Percentiles rank a stretch among this genome's conserved stretches.
phyloP scores from a whole-genome alignment of 53 echinoderm and acorn worm genomes.

The Hippasteria phrygiana region DNA sequence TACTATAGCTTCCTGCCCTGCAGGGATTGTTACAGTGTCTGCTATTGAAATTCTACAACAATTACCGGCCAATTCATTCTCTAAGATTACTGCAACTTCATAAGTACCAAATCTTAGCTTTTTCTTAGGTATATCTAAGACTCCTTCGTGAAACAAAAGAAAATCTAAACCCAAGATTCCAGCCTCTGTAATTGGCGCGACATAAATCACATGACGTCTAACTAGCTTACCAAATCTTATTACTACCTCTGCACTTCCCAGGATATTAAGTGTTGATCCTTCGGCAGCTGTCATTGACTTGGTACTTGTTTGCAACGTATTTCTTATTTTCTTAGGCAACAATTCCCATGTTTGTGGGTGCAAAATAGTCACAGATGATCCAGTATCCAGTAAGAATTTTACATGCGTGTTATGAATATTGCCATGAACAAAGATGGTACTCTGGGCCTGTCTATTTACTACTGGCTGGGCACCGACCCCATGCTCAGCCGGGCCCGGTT shows the following conservation, averaged over 20 bases:
- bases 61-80: background rate
- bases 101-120: conserved; percentile 1
- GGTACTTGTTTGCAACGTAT: background rate
- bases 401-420: background rate
- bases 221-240: conserved; percentile 32
- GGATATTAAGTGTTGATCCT: conserved; percentile 17
- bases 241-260: conserved; percentile 31
- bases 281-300: conserved; percentile 32
- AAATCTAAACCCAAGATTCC: conserved; percentile 55
- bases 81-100: conserved; percentile 26
- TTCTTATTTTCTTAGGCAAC: conserved; percentile 12
- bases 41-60: conserved; percentile 51
- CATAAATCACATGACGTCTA: conserved; percentile 31
- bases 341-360: conserved; percentile 39
- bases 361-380: conserved; percentile 49
- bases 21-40: conserved; percentile 22
- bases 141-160: conserved; percentile 25
- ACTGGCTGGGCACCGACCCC: conserved; percentile 52
- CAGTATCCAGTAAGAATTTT: conserved; percentile 42
- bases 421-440: conserved; percentile 22
- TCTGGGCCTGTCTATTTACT: conserved; percentile 8
- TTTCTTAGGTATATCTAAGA: conserved; percentile 13
- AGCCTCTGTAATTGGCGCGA: conserved; percentile 41
- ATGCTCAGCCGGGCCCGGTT: conserved; percentile 38
- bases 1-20: too few relatives aligned